Evolutionary conservation across 30 jellyfish, hydroid and myxozoan species (phyloP), one percentile per base, ranked within the genome.

Genomic region (Nemopilema nomurai): DNA sequence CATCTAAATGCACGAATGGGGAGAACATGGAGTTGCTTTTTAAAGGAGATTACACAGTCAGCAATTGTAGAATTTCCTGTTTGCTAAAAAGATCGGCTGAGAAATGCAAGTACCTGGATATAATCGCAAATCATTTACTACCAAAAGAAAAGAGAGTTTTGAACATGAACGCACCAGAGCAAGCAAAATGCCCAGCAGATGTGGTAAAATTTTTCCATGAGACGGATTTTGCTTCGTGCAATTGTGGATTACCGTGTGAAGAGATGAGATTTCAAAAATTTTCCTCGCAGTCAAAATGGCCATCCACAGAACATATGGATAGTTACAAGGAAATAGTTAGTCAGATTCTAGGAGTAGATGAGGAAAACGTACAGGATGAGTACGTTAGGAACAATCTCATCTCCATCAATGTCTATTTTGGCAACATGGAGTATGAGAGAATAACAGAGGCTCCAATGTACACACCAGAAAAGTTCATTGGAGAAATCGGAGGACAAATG

Each of bases 401-500:
- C 65, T 62, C 73, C 80, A 73, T 83, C 20, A 70, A 49, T 29
- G 76, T 83, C 1, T 83, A 51, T 51, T 83, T 25, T 62, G 86
- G 83, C 27, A 86, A 83, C 18, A 62, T 83, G 92, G 53, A 78
- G 20, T 65, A 67, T 30, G 24, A 4, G 62, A 33, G 31, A 62
- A 28, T 74, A 7, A 31, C 72, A 0, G 92, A 83, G 32, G 73
- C 6, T 22, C 18, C 52, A 25, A 49, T 62, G 69, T 83, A 83
- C 26, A 28, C 92, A 0, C 33, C 20, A 30, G 80, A 57, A 0
- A 57, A 29, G 1, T 22, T 83, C 16, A 53, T 83, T 7, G 65
- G 92, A 28, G 92, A 83, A 52, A 62, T 71, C n/a, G 92, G 92
- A 0, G 92, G 92, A 33, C 92, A 83, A 57, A 83, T 83, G 92